These are phyloP conservation scores for Holacanthus passer DNA, from an alignment of 2,113 vertebrate genomes.

Conservation along the genomic window DNA sequence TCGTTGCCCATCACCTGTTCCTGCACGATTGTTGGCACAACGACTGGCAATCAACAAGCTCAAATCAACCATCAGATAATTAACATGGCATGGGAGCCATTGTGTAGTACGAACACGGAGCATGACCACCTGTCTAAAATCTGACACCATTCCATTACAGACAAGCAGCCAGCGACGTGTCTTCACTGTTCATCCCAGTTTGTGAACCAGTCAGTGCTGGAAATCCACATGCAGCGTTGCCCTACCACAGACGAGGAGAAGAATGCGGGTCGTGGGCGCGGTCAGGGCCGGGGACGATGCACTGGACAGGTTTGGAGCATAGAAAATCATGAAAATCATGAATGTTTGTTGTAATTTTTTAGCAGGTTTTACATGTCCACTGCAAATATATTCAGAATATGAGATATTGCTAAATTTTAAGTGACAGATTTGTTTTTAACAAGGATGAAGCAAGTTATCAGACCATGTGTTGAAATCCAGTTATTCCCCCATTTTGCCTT, in stretches of 20 bases:
- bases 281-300: constrained; percentile 82
- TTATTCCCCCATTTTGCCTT: background rate
- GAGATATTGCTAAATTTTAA: background rate
- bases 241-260: constrained; percentile 80
- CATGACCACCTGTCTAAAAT: constrained; percentile 31
- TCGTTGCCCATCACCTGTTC: background rate
- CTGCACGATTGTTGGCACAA: background rate
- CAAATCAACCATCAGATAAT: constrained; percentile 21
- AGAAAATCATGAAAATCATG: background rate
- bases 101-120: background rate
- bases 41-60: background rate
- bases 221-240: constrained; percentile 88
- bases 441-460: background rate
- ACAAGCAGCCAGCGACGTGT: constrained; percentile 88
- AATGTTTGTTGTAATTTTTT: background rate
- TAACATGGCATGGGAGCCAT: background rate
- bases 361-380: background rate
- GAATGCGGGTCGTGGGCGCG: constrained; percentile 77
- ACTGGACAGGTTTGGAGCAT: constrained; percentile 78
- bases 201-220: constrained; percentile 85
- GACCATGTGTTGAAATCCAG: background rate
- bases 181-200: constrained; percentile 88
- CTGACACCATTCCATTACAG: constrained; percentile 58
- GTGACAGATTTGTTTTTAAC: constrained; percentile 7
- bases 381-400: background rate